Conservation (phyloP, 2,797 vertebrate species). For the Esox lucius region DNA sequence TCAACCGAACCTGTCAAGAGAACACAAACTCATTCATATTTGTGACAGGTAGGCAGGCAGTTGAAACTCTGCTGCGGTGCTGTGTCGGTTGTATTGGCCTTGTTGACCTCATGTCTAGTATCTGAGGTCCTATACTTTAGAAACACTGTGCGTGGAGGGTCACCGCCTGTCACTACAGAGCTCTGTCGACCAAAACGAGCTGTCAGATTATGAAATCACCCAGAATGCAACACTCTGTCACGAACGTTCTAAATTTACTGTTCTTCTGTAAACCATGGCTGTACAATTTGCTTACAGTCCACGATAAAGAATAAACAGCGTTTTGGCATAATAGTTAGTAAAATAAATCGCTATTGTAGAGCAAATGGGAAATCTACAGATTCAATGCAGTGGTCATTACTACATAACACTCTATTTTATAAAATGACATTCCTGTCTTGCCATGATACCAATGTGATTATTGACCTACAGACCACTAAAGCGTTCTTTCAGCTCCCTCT, state of each 20-base stretch:
- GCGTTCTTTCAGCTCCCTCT: not conserved
- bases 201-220: not conserved
- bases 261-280: not conserved
- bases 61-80: not conserved
- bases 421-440: not conserved
- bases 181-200: not conserved
- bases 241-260: not conserved
- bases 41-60: not conserved
- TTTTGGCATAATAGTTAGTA: not conserved
- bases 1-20: not conserved
- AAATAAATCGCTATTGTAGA: not conserved
- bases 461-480: not conserved
- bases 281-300: not conserved
- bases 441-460: not conserved
- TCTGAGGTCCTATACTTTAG: not conserved
- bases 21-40: not conserved
- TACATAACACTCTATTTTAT: not conserved
- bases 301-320: not conserved
- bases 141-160: not conserved
- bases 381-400: not conserved
- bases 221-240: not conserved
- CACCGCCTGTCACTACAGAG: not conserved
- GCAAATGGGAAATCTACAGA: not conserved
- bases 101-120: not conserved
- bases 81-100: not conserved